Evolutionary conservation across 2,797 vertebrate genomes (phyloP).

Genomic region (Crax fasciolata): DNA sequence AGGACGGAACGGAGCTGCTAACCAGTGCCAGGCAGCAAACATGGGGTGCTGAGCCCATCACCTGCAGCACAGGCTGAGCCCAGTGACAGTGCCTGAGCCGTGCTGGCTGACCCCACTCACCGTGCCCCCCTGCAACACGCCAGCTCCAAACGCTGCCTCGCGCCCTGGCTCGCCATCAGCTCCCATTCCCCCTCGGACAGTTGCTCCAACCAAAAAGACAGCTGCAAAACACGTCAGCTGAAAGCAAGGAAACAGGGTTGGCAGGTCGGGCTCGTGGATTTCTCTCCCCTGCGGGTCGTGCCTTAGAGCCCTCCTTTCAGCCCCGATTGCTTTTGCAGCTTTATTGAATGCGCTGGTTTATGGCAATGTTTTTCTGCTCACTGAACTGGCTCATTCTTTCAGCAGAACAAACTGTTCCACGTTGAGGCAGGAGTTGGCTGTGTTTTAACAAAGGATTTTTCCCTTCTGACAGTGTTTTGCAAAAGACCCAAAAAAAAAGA

Average conservation of each 20-base stretch:
- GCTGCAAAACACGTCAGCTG: slow-evolving; percentile 53
- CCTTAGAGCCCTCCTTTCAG: slow-evolving; percentile 21
- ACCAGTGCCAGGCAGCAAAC: slow-evolving; percentile 33
- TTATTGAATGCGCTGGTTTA: slow-evolving; percentile 76
- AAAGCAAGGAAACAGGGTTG: background rate
- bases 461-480: slow-evolving; percentile 84
- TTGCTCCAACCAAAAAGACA: slow-evolving; percentile 35
- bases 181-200: slow-evolving; percentile 47
- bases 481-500: slow-evolving; percentile 85
- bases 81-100: background rate
- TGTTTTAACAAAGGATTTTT: slow-evolving; percentile 86
- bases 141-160: background rate
- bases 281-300: background rate
- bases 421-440: slow-evolving; percentile 85
- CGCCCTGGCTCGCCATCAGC: slow-evolving; percentile 25
- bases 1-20: slow-evolving; percentile 18
- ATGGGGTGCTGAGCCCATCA: background rate
- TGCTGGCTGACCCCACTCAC: slow-evolving; percentile 56
- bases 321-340: slow-evolving; percentile 75
- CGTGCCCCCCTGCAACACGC: slow-evolving; percentile 13
- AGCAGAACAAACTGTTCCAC: slow-evolving; percentile 87
- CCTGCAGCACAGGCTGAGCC: slow-evolving; percentile 34
- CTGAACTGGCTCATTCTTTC: slow-evolving; percentile 86
- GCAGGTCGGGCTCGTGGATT: background rate
- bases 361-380: slow-evolving; percentile 85